Evolutionary conservation across 1,140 invertebrate genomes (phyloP), one percentile per base, ranked within the genome.

Genomic region (Ctenoplectra terminalis): DNA sequence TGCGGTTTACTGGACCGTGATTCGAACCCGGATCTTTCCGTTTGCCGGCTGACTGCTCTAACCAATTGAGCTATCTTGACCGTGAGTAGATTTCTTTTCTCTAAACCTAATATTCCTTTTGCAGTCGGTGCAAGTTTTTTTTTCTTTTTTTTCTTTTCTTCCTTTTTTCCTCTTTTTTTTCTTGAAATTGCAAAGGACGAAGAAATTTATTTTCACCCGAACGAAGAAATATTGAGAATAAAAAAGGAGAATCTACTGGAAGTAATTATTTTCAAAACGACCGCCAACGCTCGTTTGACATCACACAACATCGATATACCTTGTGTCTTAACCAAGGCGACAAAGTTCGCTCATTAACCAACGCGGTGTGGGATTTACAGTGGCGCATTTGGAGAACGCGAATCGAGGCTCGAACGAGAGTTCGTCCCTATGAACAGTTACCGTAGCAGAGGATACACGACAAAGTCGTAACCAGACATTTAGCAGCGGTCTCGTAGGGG

Each of bases 391-490:
- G 20, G 31, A 56, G 37, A 26, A n/a, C 15, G 8, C 63, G 11
- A 72, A 72, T 50, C 26, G 67, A 48, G 34, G 34, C 6, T 1
- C 8, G 52, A 69, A 58, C 56, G 76, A 43, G 23, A 52, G 46
- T 37, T 63, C 9, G 26, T 23, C 17, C 66, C 23, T 23, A 23
- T 31, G 66, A 37, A 34, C 48, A 56, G 63, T 56, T 23, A 29
- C 48, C n/a, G n/a, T 3, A 60, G 20, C 20, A 34, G 17, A 34
- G 58, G 60, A 76, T 54, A 66, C 20, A 66, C 61, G 58, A 43
- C n/a, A 13, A 40, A 72, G 77, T 79, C 54, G 77, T 72, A 72
- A 72, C 67, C 77, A 11, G 69, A 31, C 67, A 43, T 79, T 79
- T 79, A 79, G 58, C 67, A 72, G 26, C 34, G 34, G 17, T 15